Percentiles rank a stretch among this genome's conserved stretches.
phyloP scores from a whole-genome alignment of 2,113 vertebrate genomes.

The Ciconia stormi region DNA sequence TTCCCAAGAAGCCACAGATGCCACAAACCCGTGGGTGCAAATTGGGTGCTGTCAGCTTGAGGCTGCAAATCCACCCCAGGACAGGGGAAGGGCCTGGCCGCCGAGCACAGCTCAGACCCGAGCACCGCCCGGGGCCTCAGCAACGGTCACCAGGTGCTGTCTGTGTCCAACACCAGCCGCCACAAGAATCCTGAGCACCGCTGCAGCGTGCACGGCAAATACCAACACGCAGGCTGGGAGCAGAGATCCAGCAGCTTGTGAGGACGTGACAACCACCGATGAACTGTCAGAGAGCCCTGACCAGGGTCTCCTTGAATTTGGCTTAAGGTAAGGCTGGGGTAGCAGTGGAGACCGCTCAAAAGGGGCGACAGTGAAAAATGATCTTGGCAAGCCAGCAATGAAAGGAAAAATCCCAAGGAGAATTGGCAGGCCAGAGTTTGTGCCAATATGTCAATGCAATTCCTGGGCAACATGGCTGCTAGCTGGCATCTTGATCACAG shows the following conservation, averaged over 20 bases:
- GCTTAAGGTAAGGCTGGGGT: neutral
- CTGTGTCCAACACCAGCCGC: fast-evolving
- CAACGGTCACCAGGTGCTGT: neutral
- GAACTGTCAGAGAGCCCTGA: neutral
- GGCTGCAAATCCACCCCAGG: neutral
- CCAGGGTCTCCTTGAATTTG: neutral
- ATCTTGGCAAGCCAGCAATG: neutral
- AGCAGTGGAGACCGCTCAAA: neutral
- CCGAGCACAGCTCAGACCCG: neutral
- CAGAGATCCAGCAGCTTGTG: neutral
- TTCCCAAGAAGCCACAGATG: neutral
- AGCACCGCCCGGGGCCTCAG: neutral
- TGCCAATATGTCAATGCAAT: neutral
- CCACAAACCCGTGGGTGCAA: fast-evolving
- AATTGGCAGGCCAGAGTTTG: neutral
- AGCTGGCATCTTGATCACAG: neutral
- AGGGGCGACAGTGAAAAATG: neutral
- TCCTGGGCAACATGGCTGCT: neutral
- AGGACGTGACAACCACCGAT: neutral
- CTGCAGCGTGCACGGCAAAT: fast-evolving
- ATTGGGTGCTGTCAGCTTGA: neutral
- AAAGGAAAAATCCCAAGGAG: neutral
- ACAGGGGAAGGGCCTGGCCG: neutral
- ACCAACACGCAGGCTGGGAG: neutral
- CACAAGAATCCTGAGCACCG: fast-evolving